Percentiles rank a stretch among this genome's conserved stretches.
Evolutionary conservation across 2,888 invertebrate genomes (phyloP).

Genomic region (Acheta domesticus): DNA sequence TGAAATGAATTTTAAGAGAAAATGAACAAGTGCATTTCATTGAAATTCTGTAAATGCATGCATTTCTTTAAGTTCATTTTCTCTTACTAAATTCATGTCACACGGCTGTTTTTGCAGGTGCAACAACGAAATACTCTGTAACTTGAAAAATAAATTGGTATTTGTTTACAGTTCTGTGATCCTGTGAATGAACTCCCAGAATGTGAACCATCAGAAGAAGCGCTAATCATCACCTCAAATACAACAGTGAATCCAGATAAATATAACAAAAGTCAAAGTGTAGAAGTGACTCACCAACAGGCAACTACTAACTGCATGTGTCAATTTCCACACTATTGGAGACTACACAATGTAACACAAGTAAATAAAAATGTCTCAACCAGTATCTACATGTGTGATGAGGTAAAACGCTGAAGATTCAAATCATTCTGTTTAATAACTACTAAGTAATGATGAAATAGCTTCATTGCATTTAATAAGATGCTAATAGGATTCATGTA

Average conservation of each 20-base stretch:
- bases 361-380: background rate
- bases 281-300: conserved; percentile 20
- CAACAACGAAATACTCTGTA: no score
- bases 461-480: no score
- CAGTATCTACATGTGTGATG: background rate
- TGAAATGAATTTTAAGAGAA: no score
- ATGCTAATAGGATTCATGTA: no score
- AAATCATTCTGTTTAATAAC: background rate
- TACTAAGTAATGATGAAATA: background rate
- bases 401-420: no score
- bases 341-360: conserved; percentile 38
- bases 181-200: conserved; percentile 43
- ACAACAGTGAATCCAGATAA: background rate
- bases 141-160: no score
- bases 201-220: conserved; percentile 44
- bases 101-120: no score
- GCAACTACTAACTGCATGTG: conserved; percentile 44
- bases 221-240: conserved; percentile 47
- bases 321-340: conserved; percentile 55
- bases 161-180: conserved; percentile 53
- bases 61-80: no score
- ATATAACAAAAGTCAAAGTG: background rate
- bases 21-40: no score
- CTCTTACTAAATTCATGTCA: no score
- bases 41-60: no score